Evolutionary conservation across 1,140 invertebrate species (phyloP), one percentile per base, ranked within the genome.

Genomic region (Lepidurus arcticus): DNA sequence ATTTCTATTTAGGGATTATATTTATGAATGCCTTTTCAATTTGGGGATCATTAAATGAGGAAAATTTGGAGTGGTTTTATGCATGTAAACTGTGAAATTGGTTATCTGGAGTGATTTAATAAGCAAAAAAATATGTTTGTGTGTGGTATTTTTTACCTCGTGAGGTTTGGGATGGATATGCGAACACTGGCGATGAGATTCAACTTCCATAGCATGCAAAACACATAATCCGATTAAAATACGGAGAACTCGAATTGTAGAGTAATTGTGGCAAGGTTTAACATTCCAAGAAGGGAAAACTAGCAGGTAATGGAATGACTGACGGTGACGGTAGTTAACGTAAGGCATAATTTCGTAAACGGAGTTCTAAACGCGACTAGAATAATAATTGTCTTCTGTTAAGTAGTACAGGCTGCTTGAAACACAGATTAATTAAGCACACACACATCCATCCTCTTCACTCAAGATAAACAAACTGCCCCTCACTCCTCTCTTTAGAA

Each of bases 141-240:
- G n/a, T 45, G 74, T 11, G 13, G 53, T 42, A 6, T 44, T 77
- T 83, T 84, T 86, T 80, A 88, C 88, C 87, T 88, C 87, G 81
- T 88, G 83, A 16, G 84, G 82, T 73, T 84, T 84, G 16, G 87
- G 88, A 83, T 88, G 86, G 76, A 85, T 84, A 81, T 88, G 88
- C 79, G 81, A 86, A 84, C 88, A 88, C 73, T 86, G 85, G 26
- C 73, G 78, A 76, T 76, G 42, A 75, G 44, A 76, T 65, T 65
- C 53, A 65, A 65, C 53, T n/a, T 21, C 6, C 16, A 13, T 1
- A n/a, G 53, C 16, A n/a, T 65, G n/a, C 5, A 65, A 65, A n/a
- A 65, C 6, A 16, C 53, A 65, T 16, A 65, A 65, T 65, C 53
- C 53, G 13, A 65, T n/a, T 65, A 65, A 65, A 65, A 65, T 13